Evolutionary conservation across 1,140 invertebrate genomes (phyloP), one percentile per base, ranked within the genome.

Genomic region (Carposina sasakii): DNA sequence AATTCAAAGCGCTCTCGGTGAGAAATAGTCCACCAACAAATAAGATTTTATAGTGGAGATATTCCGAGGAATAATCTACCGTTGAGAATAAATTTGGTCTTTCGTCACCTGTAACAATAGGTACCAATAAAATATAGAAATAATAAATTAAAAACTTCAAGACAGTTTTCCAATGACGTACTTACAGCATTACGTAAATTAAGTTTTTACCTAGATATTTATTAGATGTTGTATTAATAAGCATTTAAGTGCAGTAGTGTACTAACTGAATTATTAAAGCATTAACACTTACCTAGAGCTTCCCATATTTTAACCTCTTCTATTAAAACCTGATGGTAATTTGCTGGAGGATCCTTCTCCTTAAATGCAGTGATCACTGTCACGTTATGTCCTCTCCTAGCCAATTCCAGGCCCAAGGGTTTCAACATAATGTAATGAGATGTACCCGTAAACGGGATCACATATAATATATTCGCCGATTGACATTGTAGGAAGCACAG

Each of bases 371-470:
- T 88, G 2, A 90, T 85, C 0, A 89, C 78, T 6, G 89, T 90
- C 2, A 91, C 85, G 52, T 90, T 83, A 57, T 91, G 90, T 2
- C 89, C 90, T 41, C 87, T 81, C 0, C 67, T 48, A 0, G 88
- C 82, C 21, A 91, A 60, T 52, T 87, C 87, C 13, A 84, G 70
- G 13, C 86, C 83, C 30, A 90, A 85, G 15, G 87, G 82, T 42
- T 81, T 81, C 41, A 88, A 60, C 64, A 89, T 73, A 57, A 89
- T 86, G 59, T 85, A 86, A 54, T 90, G 89, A 20, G 76, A 78
- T 53, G 69, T 76, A 0, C 75, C 71, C 16, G 65, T 76, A 41
- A 81, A 74, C 10, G 84, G 71, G 17, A 81, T 60, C 16, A 71
- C 57, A 30, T 76, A 81, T 8, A 85, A 57, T 31, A 82, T 79